Conservation (phyloP, 2,113 vertebrate species). For the Lycocorax pyrrhopterus region DNA sequence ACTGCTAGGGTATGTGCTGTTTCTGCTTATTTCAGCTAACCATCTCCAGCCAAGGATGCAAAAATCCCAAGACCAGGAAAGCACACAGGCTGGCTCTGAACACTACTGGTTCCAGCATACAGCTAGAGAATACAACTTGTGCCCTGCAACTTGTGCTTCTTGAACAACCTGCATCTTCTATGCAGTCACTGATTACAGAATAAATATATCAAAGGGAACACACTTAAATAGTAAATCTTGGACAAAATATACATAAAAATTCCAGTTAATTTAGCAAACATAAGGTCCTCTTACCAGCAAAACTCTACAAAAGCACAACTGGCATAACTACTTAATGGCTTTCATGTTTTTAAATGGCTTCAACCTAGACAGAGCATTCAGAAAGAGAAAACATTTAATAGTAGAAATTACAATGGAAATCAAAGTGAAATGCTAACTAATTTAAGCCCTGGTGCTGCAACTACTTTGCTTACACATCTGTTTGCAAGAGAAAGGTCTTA, state of each 20-base stretch:
- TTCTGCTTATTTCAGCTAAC: not conserved
- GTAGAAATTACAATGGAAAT: not conserved
- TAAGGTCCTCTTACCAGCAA: not conserved
- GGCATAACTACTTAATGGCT: not conserved
- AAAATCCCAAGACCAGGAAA: not conserved
- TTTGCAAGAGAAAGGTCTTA: not conserved
- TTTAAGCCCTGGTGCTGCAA: not conserved
- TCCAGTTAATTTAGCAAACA: not conserved
- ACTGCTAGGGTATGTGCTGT: not conserved
- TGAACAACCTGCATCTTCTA: not conserved
- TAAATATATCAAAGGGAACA: not conserved
- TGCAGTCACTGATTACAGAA: not conserved
- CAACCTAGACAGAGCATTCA: not conserved
- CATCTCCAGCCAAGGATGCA: not conserved
- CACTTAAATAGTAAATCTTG: not conserved
- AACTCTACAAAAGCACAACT: not conserved
- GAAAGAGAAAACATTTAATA: not conserved
- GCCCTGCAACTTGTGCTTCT: fast-evolving
- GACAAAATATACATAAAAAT: not conserved
- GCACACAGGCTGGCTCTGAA: not conserved
- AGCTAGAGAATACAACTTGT: not conserved
- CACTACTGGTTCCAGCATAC: not conserved
- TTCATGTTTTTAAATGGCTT: not conserved
- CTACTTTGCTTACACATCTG: not conserved
- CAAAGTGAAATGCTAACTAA: not conserved